Base-by-base conservation (phyloP, 1,140 invertebrate genomes). In the Protaetia brevitarsis region DNA sequence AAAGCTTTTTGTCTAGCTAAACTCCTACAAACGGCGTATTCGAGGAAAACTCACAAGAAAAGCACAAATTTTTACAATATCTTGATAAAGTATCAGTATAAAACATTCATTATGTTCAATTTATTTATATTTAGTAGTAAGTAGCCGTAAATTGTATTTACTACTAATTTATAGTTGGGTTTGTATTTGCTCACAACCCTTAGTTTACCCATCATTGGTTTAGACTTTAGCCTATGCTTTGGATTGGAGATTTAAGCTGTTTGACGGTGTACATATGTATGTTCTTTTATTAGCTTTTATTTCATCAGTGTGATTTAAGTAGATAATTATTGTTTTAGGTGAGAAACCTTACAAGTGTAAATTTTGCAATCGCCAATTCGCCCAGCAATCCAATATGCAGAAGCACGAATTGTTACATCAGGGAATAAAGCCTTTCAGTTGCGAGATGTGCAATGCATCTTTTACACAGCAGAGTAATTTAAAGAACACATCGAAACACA, bases 401-500 rank as follows among this genome's bases (percentile, higher is more conserved):
- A 62, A 62, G 26, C 62, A 63, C 30, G 16, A 27, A 51, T 11
- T 45, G 13, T 13, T 63, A 10, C 62, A 63, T 51, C 13, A 26
- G 26, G 37, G 37, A 2, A 19, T 63, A 63, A 41, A 51, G 51
- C 62, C 62, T 16, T 63, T 45, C 19, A 21, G 7, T 28, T 63
- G 62, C 16, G 51, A 13, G 5, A 10, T 45, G 21, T 63, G 62
- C 16, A 26, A 13, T 8, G 19, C 21, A 13, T 45, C 62, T 5
- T 63, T 63, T 45, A 63, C 62, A 5, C 62, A 63, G 19, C 34
- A 63, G 27, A 45, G 62, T 16, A 63, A 51, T 63, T 28, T 63
- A 13, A 63, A 63, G 11, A 51, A 41, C 62, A 63, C 30, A 6
- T 63, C n/a, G n/a, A 28, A 19, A n/a, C 23, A 1, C 62, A 63